These are phyloP conservation scores for Cassiopea xamachana DNA, from an alignment of 30 jellyfish, hydroid and myxozoan species.

Conservation along the genomic window DNA sequence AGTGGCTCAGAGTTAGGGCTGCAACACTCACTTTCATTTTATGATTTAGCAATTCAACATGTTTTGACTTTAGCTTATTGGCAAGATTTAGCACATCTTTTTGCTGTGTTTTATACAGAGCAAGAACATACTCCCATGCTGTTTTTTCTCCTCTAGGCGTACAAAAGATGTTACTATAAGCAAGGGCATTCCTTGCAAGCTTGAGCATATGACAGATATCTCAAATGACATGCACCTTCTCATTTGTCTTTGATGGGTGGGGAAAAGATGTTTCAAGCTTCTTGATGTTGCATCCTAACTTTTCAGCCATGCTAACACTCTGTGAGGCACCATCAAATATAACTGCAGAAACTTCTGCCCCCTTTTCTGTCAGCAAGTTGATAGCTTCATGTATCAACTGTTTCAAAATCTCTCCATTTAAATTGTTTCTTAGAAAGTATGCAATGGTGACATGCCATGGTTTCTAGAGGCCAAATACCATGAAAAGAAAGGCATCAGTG, in stretches of 20 bases:
- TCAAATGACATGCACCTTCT: conserved; percentile 15
- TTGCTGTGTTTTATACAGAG: conserved; percentile 28
- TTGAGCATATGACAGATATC: conserved; percentile 56
- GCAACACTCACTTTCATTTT: conserved; percentile 71
- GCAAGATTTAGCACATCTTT: conserved; percentile 61
- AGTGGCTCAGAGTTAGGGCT: conserved; percentile 18
- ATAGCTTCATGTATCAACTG: conserved; percentile 35
- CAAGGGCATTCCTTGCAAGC: conserved; percentile 47
- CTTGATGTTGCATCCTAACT: conserved; percentile 40
- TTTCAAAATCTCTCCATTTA: conserved; percentile 16
- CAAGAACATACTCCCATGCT: conserved; percentile 32
- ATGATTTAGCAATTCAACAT: conserved; percentile 64
- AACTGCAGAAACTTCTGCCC: conserved; percentile 17
- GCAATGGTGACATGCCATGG: conserved; percentile 56
- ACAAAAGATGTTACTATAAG: not conserved
- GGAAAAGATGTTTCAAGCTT: conserved; percentile 35
- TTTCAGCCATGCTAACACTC: conserved; percentile 32
- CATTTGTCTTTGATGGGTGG: conserved; percentile 28
- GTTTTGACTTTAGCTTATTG: conserved; percentile 6
- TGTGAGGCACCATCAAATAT: conserved; percentile 60
- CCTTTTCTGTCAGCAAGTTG: conserved; percentile 3
- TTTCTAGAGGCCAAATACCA: not conserved
- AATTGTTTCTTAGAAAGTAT: conserved; percentile 27
- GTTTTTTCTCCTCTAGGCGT: conserved; percentile 26
- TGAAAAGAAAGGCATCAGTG: conserved; percentile 8